phyloP scores from a whole-genome alignment of 2,797 vertebrate genomes.

The Takifugu rubripes region DNA sequence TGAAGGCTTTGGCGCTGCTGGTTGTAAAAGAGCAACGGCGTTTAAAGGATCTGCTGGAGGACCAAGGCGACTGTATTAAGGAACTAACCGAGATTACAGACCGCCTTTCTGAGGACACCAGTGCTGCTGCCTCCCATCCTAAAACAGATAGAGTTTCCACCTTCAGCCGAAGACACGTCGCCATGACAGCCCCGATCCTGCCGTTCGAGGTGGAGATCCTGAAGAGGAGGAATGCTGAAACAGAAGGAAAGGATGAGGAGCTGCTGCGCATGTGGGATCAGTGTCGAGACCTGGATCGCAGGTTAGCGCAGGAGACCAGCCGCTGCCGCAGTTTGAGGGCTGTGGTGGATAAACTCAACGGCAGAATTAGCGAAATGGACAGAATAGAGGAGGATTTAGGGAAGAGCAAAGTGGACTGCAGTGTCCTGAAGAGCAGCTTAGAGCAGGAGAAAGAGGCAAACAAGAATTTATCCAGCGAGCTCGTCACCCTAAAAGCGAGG shows the following conservation, averaged over 20 bases:
- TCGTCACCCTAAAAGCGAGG: constrained; percentile 83
- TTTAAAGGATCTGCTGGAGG: constrained; percentile 78
- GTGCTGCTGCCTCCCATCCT: constrained; percentile 61
- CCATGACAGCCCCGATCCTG: constrained; percentile 80
- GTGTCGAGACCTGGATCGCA: constrained; percentile 86
- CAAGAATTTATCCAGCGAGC: constrained; percentile 83
- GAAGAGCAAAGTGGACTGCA: constrained; percentile 91
- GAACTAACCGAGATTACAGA: constrained; percentile 76
- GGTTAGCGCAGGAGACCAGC: constrained; percentile 82
- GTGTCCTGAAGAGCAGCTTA: constrained; percentile 82
- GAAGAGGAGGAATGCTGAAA: constrained; percentile 86
- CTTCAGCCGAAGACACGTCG: constrained; percentile 71
- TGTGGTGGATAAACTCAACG: constrained; percentile 88
- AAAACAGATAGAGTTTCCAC: constrained; percentile 72
- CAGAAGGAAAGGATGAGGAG: constrained; percentile 96
- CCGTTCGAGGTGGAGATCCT: constrained; percentile 89
- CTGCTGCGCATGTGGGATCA: constrained; percentile 91
- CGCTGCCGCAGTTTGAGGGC: constrained; percentile 83
- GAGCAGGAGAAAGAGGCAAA: constrained; percentile 86
- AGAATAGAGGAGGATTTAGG: constrained; percentile 90
- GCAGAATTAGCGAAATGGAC: constrained; percentile 89
- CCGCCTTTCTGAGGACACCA: constrained; percentile 74
- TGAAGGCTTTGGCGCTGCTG: constrained; percentile 87
- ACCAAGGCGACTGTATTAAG: constrained; percentile 78
- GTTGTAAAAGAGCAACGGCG: constrained; percentile 87